Base-by-base conservation (phyloP, 2,113 vertebrate genomes). In the Regulus satrapa region DNA sequence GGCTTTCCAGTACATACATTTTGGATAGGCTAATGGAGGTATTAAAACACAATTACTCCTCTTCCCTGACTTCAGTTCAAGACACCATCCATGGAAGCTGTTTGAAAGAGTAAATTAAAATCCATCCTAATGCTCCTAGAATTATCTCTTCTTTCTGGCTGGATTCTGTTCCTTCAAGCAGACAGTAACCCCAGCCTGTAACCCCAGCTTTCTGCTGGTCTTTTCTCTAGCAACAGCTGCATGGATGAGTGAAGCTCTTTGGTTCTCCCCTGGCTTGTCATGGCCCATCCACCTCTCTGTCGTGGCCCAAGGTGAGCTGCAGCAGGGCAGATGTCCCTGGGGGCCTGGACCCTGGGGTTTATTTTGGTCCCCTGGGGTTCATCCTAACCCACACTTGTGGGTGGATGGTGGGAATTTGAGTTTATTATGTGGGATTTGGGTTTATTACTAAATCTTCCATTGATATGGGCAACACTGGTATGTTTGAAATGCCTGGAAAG, bases 351-450 rank as follows among this genome's bases (percentile, higher is more conserved):
- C 18, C 0, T 1, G 3, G 12, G n/a, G 2, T 9, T 62, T 66
- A 8, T 29, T 59, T 11, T 59, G 49, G 11, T 31, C 59, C 55
- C 31, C 64, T 18, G n/a, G 28, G 25, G 32, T 69, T 48, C 23
- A 7, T 85, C 61, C 29, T 63, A 1, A 31, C 0, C 0, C 10
- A 16, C 2, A 0, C 31, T 55, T 7, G 6, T 59, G 10, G 6
- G 31, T 16, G 56, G 51, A 20, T 8, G 16, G 18, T 16, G 21
- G 19, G 15, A n/a, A 45, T 56, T 25, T 45, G 19, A 29, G 28
- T 52, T 94, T 31, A 15, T 73, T 51, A 5, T n/a, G 0, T 13
- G 12, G 40, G 29, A 28, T 56, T 25, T 45, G 19, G 26, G 28
- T 52, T 94, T 31, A 15, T 73, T 51, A 5, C n/a, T 40, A 32